Evolutionary conservation across 2,888 invertebrate species (phyloP).

Genomic region (Malacosoma neustria): DNA sequence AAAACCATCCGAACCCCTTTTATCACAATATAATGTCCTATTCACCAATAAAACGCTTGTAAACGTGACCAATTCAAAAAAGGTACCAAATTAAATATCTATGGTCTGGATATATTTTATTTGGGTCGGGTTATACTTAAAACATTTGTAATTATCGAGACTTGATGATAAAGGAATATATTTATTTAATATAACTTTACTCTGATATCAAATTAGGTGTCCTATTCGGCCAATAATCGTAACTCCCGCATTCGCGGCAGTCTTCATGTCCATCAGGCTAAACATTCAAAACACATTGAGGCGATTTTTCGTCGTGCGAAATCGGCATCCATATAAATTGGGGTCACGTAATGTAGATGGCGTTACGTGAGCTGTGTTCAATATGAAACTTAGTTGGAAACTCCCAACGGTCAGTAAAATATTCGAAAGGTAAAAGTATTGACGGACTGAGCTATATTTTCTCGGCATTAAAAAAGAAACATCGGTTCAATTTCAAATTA

Average conservation of each 20-base stretch:
- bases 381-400: not conserved
- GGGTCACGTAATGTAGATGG: not conserved
- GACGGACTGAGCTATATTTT: not conserved
- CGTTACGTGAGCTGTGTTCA: not conserved
- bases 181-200: no score
- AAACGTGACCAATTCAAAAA: not conserved
- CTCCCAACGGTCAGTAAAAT: not conserved
- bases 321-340: not conserved
- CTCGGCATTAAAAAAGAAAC: no score
- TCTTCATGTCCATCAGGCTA: not conserved
- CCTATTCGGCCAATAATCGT: no score
- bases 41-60: not conserved
- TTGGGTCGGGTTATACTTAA: no score
- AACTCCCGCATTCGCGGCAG: no score
- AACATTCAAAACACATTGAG: not conserved
- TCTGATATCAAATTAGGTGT: no score
- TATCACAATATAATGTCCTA: not conserved
- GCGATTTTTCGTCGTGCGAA: not conserved
- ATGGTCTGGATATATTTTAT: not conserved
- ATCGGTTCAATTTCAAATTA: no score
- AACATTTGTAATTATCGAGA: no score
- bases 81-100: not conserved
- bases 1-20: not conserved
- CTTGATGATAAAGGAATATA: no score
- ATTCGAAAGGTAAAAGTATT: not conserved